phyloP scores from a whole-genome alignment of 2,113 vertebrate genomes.

The Gallinago media region DNA sequence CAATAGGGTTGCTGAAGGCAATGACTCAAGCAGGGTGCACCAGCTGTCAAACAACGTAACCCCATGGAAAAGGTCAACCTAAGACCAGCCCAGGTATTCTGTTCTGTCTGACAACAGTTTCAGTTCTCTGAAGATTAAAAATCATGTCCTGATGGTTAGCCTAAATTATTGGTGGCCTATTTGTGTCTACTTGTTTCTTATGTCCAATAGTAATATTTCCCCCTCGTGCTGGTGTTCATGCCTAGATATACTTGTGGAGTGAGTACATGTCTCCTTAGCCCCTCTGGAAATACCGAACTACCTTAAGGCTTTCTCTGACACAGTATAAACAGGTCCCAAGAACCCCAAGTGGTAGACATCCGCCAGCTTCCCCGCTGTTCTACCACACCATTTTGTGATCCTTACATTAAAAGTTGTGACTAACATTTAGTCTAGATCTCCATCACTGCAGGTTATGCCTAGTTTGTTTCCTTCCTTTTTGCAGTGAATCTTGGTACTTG shows the following conservation, averaged over 20 bases:
- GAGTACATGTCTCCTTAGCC: not conserved
- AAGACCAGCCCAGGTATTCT: not conserved
- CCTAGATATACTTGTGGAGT: not conserved
- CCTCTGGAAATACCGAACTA: not conserved
- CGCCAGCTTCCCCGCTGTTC: not conserved
- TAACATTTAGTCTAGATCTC: not conserved
- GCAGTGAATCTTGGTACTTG: not conserved
- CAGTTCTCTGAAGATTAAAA: not conserved
- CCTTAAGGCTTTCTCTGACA: not conserved
- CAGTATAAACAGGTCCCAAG: not conserved
- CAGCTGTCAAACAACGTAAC: rapidly evolving
- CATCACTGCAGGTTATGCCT: not conserved
- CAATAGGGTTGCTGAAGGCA: rapidly evolving
- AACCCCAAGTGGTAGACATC: not conserved
- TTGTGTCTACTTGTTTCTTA: not conserved
- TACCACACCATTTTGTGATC: not conserved
- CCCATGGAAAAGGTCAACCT: not conserved
- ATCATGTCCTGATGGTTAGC: not conserved
- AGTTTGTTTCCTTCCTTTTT: not conserved
- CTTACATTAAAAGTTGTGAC: not conserved
- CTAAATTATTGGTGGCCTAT: not conserved
- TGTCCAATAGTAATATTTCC: not conserved
- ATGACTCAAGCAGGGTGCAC: rapidly evolving
- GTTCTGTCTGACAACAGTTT: not conserved
- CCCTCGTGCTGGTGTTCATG: not conserved